Evolutionary conservation across 2,888 invertebrate species (phyloP).

Genomic region (Cabera pusaria): DNA sequence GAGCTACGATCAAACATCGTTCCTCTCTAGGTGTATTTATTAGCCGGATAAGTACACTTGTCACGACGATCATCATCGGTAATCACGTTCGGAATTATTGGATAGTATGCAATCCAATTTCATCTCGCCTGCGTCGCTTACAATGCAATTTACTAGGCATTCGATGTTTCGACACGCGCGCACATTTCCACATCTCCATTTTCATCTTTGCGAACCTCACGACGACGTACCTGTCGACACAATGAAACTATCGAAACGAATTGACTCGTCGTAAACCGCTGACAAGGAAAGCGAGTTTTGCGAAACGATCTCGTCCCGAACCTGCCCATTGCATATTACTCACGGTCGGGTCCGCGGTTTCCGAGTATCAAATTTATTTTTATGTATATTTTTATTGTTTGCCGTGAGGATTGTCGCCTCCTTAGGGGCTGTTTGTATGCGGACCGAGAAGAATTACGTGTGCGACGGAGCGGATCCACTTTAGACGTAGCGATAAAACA

Average conservation of each 20-base stretch:
- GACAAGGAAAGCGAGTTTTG: slow-evolving; percentile 35
- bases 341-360: slow-evolving; percentile 57
- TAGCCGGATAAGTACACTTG: slow-evolving; percentile 36
- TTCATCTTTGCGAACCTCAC: slow-evolving; percentile 51
- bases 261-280: too few species aligned
- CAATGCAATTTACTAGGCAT: slow-evolving; percentile 65
- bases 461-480: slow-evolving; percentile 65
- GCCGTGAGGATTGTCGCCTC: slow-evolving; percentile 77
- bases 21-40: slow-evolving; percentile 9
- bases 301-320: slow-evolving; percentile 36
- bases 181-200: slow-evolving; percentile 49
- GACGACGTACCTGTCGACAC: slow-evolving; percentile 50
- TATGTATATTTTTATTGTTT: slow-evolving; percentile 80
- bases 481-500: slow-evolving; percentile 74
- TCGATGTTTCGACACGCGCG: slow-evolving; percentile 62
- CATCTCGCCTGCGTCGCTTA: slow-evolving; percentile 56
- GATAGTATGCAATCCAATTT: slow-evolving; percentile 73
- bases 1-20: slow-evolving; percentile 3
- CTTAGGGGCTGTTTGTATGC: slow-evolving; percentile 79
- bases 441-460: slow-evolving; percentile 75
- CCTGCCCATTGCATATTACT: slow-evolving; percentile 59
- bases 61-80: slow-evolving; percentile 66
- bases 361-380: slow-evolving; percentile 77
- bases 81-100: slow-evolving; percentile 71
- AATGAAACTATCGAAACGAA: slow-evolving; percentile 50